A percentile compares a stretch with the other conserved stretches of the same genome.
Evolutionary conservation across 1,140 invertebrate genomes (phyloP).

Genomic region (Euborellia annulipes): DNA sequence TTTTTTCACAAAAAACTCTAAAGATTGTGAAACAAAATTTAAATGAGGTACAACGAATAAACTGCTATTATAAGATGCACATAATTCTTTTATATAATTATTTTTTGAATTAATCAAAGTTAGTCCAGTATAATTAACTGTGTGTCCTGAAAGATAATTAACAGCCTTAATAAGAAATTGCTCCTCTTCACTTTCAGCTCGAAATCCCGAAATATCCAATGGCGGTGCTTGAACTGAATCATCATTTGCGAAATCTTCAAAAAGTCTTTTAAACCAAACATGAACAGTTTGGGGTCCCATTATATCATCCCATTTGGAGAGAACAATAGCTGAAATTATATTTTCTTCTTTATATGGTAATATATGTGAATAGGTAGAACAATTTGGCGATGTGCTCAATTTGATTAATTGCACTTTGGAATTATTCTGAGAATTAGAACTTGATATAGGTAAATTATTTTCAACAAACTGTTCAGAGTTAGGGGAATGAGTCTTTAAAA

Average conservation of each 20-base stretch:
- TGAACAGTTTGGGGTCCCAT: slow-evolving; percentile 12
- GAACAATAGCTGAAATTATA: slow-evolving; percentile 8
- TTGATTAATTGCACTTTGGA: too few relatives aligned
- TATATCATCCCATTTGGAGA: slow-evolving; percentile 13
- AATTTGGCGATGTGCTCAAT: too few relatives aligned
- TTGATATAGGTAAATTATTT: too few relatives aligned
- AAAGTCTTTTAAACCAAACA: slow-evolving; percentile 8
- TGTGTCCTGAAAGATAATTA: slow-evolving; percentile 11
- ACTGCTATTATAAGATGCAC: neutral
- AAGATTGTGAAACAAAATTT: slow-evolving; percentile 8
- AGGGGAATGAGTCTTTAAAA: too few relatives aligned
- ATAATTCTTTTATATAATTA: neutral
- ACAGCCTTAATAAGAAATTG: slow-evolving; percentile 3
- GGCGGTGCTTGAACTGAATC: neutral
- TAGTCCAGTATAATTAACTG: slow-evolving; percentile 9
- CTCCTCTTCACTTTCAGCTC: neutral
- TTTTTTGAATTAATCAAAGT: neutral
- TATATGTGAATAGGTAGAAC: slow-evolving; percentile 10
- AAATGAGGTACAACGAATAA: slow-evolving; percentile 12
- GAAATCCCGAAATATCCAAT: neutral
- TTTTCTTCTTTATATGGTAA: slow-evolving; percentile 7
- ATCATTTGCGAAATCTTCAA: neutral
- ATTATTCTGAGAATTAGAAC: too few relatives aligned
- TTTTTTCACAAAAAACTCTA: slow-evolving; percentile 7
- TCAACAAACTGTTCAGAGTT: too few relatives aligned